Base-by-base conservation (phyloP, 2,113 vertebrate genomes). In the Tachysurus vachellii region DNA sequence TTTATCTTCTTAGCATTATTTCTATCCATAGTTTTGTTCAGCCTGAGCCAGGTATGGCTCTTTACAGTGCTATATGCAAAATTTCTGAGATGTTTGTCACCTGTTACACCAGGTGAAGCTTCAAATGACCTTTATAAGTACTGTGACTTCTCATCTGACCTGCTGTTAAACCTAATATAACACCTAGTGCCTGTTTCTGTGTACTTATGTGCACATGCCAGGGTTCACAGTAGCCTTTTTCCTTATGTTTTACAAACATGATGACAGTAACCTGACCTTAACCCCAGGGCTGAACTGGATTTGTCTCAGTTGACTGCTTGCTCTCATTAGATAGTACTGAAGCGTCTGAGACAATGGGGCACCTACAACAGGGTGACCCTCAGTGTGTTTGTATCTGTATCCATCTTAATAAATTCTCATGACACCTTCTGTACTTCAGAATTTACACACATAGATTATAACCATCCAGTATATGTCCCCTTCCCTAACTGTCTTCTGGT, bases 231-330 rank as follows among this genome's bases (percentile, higher is more conserved):
- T 85, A 85, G 82, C 68, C 82, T 79, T 61, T 26, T 89, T 62
- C 47, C 68, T 31, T 28, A 56, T 23, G 5, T 75, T 86, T 80
- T 50, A 82, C 76, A 86, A 28, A 54, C 53, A 70, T 85, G 64
- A 84, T 56, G 17, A 31, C 42, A 42, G 59, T 87, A 47, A 23
- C 59, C 70, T 89, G 73, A 86, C 81, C 53, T 86, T 83, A 62
- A 83, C 53, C 80, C 80, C 73, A 59, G 73, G 54, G 66, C 61
- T 84, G 71, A 59, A 86, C 81, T 62, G 73, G 61, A 79, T 64
- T 80, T 64, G 59, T 88, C 88, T 88, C 84, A 83, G 47, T 53
- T 86, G 80, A 89, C 31, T 59, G 77, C 64, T 81, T 87, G 70
- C 53, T 64, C 66, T 86, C 85, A 81, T 89, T 89, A 83, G n/a